Base-by-base conservation (phyloP, 2,888 invertebrate genomes). In the Alcis repandata region DNA sequence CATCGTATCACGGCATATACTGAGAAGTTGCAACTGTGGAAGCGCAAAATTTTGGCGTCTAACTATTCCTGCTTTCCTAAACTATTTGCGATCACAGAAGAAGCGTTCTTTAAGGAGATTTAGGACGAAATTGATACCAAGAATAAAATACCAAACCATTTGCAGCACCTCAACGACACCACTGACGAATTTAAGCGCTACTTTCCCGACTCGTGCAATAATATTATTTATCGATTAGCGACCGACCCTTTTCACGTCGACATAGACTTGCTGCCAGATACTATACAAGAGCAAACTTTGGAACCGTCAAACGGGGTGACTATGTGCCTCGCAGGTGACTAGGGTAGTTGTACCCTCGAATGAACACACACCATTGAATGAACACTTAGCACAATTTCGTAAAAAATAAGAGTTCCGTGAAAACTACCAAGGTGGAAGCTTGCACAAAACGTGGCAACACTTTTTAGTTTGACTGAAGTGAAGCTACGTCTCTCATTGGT, bases 21-120 rank as follows among this genome's bases (percentile, higher is more conserved):
- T 65, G 67, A 70, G 33, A 70, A 72, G 67, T 63, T 70, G 56
- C 68, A 70, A 67, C 63, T 68, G 38, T 65, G 65, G 68, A 62
- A 52, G 8, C 64, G 68, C 36, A 63, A 68, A 58, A 63, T 68
- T 57, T 68, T 58, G 36, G 53, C 63, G 20, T 57, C 36, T 33
- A 63, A 67, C 43, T 70, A 61, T 67, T 62, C 36, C 36, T 36
- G 36, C 36, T 36, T 36, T 36, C 36, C 36, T 36, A 36, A 36
- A 36, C 11, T 36, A 36, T 36, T 36, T 36, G 36, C 10, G 11
- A 36, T 36, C 9, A 9, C 36, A 36, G 36, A 36, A 36, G 62
- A 45, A 66, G 57, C 46, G 66, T 66, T 53, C 66, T 27, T 40
- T 40, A n/a, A n/a, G n/a, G n/a, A n/a, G n/a, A n/a, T n/a, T n/a